These are phyloP conservation scores for Parasteatoda lunata DNA, from an alignment of 2,888 invertebrate species.

Conservation along the genomic window DNA sequence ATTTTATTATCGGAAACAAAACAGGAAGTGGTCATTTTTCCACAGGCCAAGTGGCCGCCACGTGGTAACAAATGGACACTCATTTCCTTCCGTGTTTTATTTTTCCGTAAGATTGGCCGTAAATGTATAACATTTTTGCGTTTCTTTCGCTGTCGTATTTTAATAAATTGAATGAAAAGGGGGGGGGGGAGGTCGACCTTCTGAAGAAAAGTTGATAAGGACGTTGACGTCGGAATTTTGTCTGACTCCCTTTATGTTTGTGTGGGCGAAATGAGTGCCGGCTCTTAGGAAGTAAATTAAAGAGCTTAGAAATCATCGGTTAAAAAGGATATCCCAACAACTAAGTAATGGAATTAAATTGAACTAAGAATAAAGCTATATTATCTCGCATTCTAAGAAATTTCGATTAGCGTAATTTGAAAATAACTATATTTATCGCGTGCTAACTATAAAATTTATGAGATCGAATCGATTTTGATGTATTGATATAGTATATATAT, in stretches of 20 bases:
- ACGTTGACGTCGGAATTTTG: neutral
- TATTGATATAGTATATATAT: neutral
- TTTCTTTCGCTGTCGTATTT: neutral
- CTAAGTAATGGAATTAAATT: neutral
- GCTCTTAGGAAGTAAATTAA: neutral
- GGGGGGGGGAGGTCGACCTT: neutral
- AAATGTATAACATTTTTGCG: neutral
- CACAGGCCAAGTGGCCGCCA: neutral
- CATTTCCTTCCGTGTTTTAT: neutral
- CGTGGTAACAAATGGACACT: neutral
- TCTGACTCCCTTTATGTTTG: neutral
- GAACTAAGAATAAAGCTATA: neutral
- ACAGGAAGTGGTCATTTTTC: slow-evolving; percentile 1
- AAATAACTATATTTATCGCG: neutral
- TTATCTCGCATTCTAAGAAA: neutral
- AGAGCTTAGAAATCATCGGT: neutral
- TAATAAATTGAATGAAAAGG: neutral
- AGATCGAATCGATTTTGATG: neutral
- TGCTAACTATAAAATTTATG: neutral
- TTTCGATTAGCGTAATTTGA: neutral
- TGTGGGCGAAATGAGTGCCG: neutral
- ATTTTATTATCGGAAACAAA: neutral
- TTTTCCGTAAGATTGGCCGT: neutral
- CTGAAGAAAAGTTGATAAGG: neutral
- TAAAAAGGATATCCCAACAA: neutral